phyloP scores from a whole-genome alignment of 2,888 invertebrate genomes.

The Nycteola revayana region DNA sequence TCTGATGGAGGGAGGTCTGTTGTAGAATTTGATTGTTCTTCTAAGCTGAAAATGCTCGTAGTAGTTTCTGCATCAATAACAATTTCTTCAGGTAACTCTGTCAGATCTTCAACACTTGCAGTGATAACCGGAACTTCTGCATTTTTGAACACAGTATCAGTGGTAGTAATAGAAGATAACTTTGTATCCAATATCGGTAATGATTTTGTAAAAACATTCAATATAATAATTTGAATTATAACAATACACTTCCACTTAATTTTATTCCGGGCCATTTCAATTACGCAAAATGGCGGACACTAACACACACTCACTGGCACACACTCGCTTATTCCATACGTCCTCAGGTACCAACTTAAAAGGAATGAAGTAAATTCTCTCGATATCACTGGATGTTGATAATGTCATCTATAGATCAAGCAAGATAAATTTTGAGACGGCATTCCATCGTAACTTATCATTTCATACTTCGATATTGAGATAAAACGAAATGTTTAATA shows the following conservation, averaged over 20 bases:
- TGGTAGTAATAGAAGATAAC: constrained; percentile 12
- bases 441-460: constrained; percentile 17
- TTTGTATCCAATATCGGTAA: constrained; percentile 38
- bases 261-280: constrained; percentile 55
- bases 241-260: constrained; percentile 50
- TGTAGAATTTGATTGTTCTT: too few species aligned
- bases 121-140: constrained; percentile 15
- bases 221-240: constrained; percentile 35
- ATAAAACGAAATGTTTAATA: too few species aligned
- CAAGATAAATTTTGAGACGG: constrained; percentile 31
- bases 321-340: constrained; percentile 41
- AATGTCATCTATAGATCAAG: constrained; percentile 34
- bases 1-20: too few species aligned
- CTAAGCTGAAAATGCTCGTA: not conserved
- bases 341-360: constrained; percentile 11
- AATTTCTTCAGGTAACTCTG: not conserved
- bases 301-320: constrained; percentile 3
- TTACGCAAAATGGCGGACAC: too few species aligned
- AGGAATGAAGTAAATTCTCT: not conserved
- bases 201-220: constrained; percentile 44
- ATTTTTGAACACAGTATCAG: constrained; percentile 25
- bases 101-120: not conserved
- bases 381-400: constrained; percentile 39
- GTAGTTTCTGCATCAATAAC: not conserved
- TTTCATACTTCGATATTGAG: constrained; percentile 8